phyloP scores from a whole-genome alignment of 2,797 vertebrate species.

The Cryptoblepharus egeriae region DNA sequence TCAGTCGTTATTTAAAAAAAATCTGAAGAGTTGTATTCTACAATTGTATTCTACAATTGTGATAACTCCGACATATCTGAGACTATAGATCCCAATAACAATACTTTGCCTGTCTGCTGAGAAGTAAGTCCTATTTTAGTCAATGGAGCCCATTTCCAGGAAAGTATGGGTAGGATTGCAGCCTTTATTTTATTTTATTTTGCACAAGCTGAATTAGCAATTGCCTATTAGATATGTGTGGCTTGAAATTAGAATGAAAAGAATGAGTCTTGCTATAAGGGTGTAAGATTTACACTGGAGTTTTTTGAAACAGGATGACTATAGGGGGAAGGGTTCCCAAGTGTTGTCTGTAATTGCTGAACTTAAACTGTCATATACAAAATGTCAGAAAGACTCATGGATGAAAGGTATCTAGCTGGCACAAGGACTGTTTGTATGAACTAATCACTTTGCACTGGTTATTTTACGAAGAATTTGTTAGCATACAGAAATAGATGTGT shows the following conservation, averaged over 20 bases:
- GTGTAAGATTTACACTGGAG: background rate
- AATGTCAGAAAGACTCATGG: background rate
- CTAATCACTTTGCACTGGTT: background rate
- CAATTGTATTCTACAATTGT: background rate
- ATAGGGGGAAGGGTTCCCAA: background rate
- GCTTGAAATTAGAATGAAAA: background rate
- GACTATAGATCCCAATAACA: no score
- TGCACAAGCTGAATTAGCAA: background rate
- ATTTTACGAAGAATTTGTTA: background rate
- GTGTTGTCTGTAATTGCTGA: background rate
- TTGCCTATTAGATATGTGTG: background rate
- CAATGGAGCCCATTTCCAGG: no score
- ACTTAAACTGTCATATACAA: background rate
- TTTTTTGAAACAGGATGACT: background rate
- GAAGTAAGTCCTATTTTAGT: no score
- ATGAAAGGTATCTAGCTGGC: background rate
- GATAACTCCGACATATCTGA: no score
- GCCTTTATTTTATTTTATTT: background rate
- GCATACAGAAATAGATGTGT: background rate
- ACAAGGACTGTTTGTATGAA: background rate
- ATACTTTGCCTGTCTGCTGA: no score
- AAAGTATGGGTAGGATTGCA: no score
- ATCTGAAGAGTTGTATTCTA: background rate
- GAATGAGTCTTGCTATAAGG: background rate
- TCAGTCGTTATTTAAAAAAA: background rate